Conservation (phyloP, 2,888 invertebrate species). For the Subacronicta megacephala region DNA sequence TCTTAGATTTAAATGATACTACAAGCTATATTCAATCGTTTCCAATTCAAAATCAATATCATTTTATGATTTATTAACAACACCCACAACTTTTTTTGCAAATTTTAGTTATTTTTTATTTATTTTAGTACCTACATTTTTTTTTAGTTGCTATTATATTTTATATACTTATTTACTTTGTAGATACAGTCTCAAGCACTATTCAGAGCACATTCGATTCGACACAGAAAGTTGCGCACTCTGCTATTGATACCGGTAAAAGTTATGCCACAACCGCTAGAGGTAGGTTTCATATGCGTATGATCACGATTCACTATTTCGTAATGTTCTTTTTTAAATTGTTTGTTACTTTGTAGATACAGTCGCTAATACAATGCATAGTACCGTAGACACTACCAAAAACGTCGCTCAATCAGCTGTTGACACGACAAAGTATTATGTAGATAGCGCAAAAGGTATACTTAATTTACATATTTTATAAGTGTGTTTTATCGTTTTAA, state of each 20-base stretch:
- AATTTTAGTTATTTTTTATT: no score
- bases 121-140: constrained; percentile 7
- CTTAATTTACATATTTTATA: constrained; percentile 30
- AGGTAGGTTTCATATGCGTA: constrained; percentile 53
- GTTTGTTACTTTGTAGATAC: constrained; percentile 65
- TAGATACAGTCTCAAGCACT: constrained; percentile 74
- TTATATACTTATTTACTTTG: constrained; percentile 55
- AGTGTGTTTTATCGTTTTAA: constrained; percentile 38
- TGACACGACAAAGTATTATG: constrained; percentile 72
- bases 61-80: no score
- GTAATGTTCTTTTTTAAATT: constrained; percentile 18
- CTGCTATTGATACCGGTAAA: constrained; percentile 70
- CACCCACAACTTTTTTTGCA: no score
- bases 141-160: constrained; percentile 25
- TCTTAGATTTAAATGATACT: no score
- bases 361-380: constrained; percentile 66
- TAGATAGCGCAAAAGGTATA: constrained; percentile 78
- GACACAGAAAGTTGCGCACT: constrained; percentile 70
- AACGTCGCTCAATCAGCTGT: constrained; percentile 68
- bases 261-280: constrained; percentile 68
- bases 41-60: no score
- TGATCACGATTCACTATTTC: neutral
- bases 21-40: no score
- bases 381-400: constrained; percentile 73
- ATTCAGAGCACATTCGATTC: constrained; percentile 69